Evolutionary conservation across 2,888 invertebrate genomes (phyloP), one percentile per base, ranked within the genome.

Genomic region (Colletes collaris): DNA sequence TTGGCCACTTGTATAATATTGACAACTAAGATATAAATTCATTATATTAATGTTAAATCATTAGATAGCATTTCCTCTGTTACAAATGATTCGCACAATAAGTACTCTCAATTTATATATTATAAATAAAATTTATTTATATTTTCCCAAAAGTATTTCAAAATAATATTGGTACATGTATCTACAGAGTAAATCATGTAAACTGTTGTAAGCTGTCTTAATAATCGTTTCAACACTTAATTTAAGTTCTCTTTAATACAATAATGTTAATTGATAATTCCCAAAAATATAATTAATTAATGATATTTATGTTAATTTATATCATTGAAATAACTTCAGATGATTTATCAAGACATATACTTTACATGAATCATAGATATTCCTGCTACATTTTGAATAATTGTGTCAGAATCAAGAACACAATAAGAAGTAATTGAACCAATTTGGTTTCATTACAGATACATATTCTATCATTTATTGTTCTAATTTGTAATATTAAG

Each of bases 381-480:
- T 69, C 10, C 52, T 53, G 16, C 37, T 55, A 67, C 3, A 55
- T 79, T 59, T 35, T 52, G 16, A 49, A 76, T 69, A 49, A 60
- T 35, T 70, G 62, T 64, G 53, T 74, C 67, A 79, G 50, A 53
- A 69, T 72, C 27, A 64, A 71, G 70, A 77, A 40, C 62, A 58
- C 19, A 82, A 64, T 85, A 82, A 75, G 69, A 56, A 67, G 60
- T 65, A 79, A 86, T 88, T 86, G 70, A 65, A 76, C 50, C 81
- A 85, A 86, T 88, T 86, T 83, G 70, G 68, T 62, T 79, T 82
- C 66, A 83, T 87, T 81, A 79, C 67, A 50, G 68, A 71, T 55
- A 68, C 76, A 78, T 59, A 53, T 59, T 64, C 27, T 71, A 73
- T 56, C 50, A 52, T 83, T 73, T 19, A 67, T 27, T 77, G 19